Evolutionary conservation across 2,113 vertebrate species (phyloP), one percentile per base, ranked within the genome.

Genomic region (Sciurus niger): DNA sequence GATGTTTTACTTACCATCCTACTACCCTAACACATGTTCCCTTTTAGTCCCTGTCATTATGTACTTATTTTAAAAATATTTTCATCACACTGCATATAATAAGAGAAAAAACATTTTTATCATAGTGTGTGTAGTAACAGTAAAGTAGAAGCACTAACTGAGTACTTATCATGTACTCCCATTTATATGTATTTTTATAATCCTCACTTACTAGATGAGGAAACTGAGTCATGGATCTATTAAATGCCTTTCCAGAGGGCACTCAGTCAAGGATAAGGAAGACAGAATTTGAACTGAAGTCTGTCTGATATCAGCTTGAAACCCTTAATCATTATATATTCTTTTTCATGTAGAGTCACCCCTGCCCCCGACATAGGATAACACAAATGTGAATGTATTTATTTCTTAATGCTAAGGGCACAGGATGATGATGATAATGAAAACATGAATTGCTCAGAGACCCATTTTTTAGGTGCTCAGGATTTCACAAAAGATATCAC

Each of bases 41-140:
- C 22, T 79, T 93, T 97, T 96, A 97, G 80, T 51, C 12, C 79
- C 90, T 97, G 96, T 97, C 96, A 95, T 88, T 96, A 97, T 92
- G 80, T 85, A 93, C 65, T 96, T 95, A 95, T 48, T 97, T 95
- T 25, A 95, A 97, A 96, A 90, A 96, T 95, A 97, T 97, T 97
- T 97, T 92, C 84, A 95, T 90, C 80, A 96, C 60, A 74, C 90
- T 97, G 92, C 53, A 77, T 90, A 82, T 93, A 95, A 89, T 79
- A 93, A 92, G 79, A 96, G 65, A 96, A 97, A 92, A 63, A 97
- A 82, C 60, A 30, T 43, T 84, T 96, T 96, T 77, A 68, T 84
- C 53, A 32, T 30, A 48, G 34, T 34, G 0, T 51, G 73, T 65
- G 8, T 17, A 40, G 48, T 67, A 90, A 88, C 40, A 65, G 24